Conservation (phyloP, 1,140 invertebrate species). For the Aphidius gifuensis region DNA sequence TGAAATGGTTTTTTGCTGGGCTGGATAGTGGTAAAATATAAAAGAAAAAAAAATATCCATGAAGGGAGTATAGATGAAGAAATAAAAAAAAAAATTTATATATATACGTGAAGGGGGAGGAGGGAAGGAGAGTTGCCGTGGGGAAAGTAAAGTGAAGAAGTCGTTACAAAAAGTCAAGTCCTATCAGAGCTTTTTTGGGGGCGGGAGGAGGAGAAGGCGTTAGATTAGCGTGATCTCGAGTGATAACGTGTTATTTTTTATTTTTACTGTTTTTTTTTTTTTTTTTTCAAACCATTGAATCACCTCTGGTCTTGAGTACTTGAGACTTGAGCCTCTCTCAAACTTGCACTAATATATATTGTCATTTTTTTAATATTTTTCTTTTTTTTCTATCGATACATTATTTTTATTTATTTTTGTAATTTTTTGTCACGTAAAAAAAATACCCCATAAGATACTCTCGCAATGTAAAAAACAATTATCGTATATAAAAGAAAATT, state of each 20-base stretch:
- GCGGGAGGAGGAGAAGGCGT: constrained; percentile 38
- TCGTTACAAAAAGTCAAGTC: constrained; percentile 50
- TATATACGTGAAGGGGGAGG: neutral
- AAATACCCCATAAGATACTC: too few relatives aligned
- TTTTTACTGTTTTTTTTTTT: constrained; percentile 30
- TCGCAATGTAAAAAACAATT: too few relatives aligned
- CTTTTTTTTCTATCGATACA: too few relatives aligned
- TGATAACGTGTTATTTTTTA: constrained; percentile 44
- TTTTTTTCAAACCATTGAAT: constrained; percentile 19
- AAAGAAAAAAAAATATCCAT: neutral
- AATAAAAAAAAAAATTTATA: neutral
- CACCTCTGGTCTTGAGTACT: neutral
- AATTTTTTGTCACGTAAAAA: too few relatives aligned
- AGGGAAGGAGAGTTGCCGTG: constrained; percentile 2
- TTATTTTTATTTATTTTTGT: too few relatives aligned
- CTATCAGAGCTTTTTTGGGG: constrained; percentile 33
- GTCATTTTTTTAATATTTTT: too few relatives aligned
- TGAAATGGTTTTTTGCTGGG: constrained; percentile 26
- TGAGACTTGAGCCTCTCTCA: too few relatives aligned
- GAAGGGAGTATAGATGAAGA: constrained; percentile 15
- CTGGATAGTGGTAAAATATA: neutral
- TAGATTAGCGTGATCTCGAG: constrained; percentile 54
- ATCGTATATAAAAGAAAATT: too few relatives aligned
- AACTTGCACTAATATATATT: too few relatives aligned
- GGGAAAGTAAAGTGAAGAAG: constrained; percentile 35